phyloP scores from a whole-genome alignment of 2,888 invertebrate genomes.

The Serrognathus titanus region DNA sequence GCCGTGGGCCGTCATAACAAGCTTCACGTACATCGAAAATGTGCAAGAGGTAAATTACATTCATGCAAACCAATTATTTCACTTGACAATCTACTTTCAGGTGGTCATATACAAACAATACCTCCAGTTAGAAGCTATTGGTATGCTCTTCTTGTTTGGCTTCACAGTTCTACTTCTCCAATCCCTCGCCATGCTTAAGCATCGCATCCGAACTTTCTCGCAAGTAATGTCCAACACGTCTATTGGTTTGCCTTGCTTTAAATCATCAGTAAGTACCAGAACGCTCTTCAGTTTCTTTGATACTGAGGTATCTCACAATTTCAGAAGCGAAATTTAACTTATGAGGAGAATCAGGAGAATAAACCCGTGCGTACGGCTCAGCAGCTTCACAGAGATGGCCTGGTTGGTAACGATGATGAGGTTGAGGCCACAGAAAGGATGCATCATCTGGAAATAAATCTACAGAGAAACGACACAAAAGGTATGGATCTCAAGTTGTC shows the following conservation, averaged over 20 bases:
- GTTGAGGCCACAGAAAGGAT: too few species aligned
- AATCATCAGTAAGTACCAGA: neutral
- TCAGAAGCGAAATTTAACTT: too few species aligned
- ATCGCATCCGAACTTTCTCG: conserved; percentile 70
- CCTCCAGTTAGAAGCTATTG: conserved; percentile 68
- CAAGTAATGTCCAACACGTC: conserved; percentile 68
- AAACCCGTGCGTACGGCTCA: too few species aligned
- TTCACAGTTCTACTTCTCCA: conserved; percentile 69
- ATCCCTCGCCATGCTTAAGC: conserved; percentile 71
- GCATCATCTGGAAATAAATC: too few species aligned
- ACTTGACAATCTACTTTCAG: conserved; percentile 34
- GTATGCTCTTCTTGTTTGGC: conserved; percentile 69
- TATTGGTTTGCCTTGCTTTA: neutral
- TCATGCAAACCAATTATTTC: neutral
- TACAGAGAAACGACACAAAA: conserved; percentile 4
- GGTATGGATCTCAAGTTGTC: too few species aligned
- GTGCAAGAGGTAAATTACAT: neutral
- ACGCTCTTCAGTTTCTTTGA: too few species aligned
- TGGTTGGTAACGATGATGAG: too few species aligned
- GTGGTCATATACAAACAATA: conserved; percentile 55
- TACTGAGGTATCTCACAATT: too few species aligned
- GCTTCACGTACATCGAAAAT: conserved; percentile 36
- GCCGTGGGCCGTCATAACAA: conserved; percentile 59
- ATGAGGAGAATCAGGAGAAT: too few species aligned
- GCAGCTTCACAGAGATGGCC: too few species aligned